phyloP scores from a whole-genome alignment of 2,797 vertebrate genomes.

The Scyliorhinus canicula region DNA sequence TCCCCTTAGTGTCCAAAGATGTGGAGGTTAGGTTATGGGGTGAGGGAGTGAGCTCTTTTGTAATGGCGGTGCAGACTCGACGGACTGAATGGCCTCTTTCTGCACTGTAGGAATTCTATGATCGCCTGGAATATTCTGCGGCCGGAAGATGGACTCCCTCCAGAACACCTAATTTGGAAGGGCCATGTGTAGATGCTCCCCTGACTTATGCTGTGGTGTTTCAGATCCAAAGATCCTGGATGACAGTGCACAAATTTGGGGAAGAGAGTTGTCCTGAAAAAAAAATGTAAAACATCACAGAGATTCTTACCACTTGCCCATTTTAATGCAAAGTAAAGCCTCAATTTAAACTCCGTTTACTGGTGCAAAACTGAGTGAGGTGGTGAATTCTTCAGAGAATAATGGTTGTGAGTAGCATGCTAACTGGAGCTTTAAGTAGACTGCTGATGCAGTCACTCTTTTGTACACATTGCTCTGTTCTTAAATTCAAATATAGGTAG shows the following conservation, averaged over 20 bases:
- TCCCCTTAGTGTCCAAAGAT: no score
- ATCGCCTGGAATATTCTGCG: no score
- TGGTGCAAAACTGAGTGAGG: not conserved
- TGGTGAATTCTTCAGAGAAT: not conserved
- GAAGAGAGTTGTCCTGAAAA: not conserved
- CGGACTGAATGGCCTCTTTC: no score
- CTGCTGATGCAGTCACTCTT: not conserved
- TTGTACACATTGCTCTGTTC: not conserved
- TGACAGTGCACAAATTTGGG: not conserved
- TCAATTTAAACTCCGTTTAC: not conserved
- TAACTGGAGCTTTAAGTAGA: not conserved
- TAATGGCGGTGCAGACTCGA: no score
- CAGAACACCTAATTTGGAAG: no score
- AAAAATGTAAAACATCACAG: not conserved
- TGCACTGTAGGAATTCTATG: no score
- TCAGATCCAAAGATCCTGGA: no score
- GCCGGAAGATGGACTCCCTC: no score
- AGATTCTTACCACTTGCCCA: not conserved
- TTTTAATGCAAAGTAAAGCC: not conserved
- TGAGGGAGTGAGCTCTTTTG: no score
- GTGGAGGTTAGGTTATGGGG: no score
- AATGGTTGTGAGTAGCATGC: not conserved
- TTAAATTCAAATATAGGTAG: not conserved
- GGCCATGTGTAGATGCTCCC: no score
- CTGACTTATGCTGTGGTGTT: no score